Percentiles rank a stretch among this genome's conserved stretches.
Conservation (phyloP, 1,140 invertebrate genomes). For the Goniozus legneri region DNA sequence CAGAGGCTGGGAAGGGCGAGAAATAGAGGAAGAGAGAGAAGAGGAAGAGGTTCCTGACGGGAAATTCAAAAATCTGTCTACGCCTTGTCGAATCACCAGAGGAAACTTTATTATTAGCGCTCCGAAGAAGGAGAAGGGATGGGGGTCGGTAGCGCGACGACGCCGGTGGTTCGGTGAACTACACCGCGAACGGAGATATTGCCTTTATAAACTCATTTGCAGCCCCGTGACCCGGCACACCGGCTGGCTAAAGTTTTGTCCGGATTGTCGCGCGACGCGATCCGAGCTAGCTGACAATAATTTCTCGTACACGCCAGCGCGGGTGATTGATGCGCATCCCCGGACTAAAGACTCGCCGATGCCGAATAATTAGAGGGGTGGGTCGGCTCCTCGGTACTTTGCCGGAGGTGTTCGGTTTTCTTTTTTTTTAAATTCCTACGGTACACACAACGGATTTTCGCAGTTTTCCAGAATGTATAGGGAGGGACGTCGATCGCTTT, state of each 20-base stretch:
- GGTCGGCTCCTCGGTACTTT: constrained; percentile 32
- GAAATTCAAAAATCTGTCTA: constrained; percentile 57
- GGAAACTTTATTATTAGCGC: constrained; percentile 55
- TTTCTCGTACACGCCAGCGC: constrained; percentile 17
- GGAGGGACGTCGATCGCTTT: too few species aligned
- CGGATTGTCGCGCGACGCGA: constrained; percentile 11
- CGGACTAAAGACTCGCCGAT: constrained; percentile 34
- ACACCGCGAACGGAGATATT: constrained; percentile 40
- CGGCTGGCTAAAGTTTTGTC: constrained; percentile 28
- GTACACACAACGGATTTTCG: too few species aligned
- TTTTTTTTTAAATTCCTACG: too few species aligned
- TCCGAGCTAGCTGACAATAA: constrained; percentile 19
- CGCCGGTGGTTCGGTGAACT: constrained; percentile 27
- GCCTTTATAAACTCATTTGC: constrained; percentile 56
- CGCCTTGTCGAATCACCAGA: constrained; percentile 52
- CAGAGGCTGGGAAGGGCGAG: not conserved
- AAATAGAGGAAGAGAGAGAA: constrained; percentile 1
- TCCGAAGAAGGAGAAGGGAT: constrained; percentile 4
- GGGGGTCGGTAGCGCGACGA: constrained; percentile 5
- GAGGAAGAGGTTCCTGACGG: constrained; percentile 43
- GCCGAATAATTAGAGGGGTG: constrained; percentile 35
- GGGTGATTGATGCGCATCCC: constrained; percentile 32
- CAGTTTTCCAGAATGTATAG: too few species aligned
- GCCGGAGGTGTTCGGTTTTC: constrained; percentile 36
- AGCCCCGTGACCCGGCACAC: constrained; percentile 33